Conservation (phyloP, 2,888 invertebrate genomes). For the Tanytarsus gracilentus region DNA sequence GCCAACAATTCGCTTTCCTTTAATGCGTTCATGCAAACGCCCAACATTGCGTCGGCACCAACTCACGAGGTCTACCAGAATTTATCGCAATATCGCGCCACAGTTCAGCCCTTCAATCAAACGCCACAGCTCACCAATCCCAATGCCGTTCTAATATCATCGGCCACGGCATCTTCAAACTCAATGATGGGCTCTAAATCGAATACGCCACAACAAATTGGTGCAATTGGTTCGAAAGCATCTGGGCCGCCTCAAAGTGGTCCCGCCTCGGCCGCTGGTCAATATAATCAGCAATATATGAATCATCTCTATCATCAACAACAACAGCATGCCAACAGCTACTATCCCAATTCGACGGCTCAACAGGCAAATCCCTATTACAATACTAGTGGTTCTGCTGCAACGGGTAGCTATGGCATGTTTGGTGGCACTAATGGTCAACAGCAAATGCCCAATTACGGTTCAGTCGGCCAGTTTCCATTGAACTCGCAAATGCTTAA, state of each 20-base stretch:
- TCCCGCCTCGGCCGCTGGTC: constrained; percentile 33
- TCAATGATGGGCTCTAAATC: constrained; percentile 82
- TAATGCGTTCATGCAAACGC: constrained; percentile 57
- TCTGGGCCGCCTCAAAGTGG: constrained; percentile 36
- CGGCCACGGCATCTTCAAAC: constrained; percentile 59
- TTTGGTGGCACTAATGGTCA: constrained; percentile 39
- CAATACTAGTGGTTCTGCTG: constrained; percentile 37
- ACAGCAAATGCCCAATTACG: constrained; percentile 41
- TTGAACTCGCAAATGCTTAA: constrained; percentile 55
- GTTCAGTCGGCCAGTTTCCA: constrained; percentile 46
- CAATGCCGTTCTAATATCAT: constrained; percentile 79
- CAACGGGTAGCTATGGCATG: constrained; percentile 39
- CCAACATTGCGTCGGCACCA: constrained; percentile 51
- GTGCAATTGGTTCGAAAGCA: constrained; percentile 60
- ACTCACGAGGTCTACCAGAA: constrained; percentile 64
- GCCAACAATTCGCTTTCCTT: constrained; percentile 55
- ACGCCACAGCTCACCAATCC: constrained; percentile 74
- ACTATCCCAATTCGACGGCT: constrained; percentile 43
- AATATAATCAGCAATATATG: constrained; percentile 40
- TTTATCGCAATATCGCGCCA: constrained; percentile 54
- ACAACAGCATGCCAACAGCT: constrained; percentile 43
- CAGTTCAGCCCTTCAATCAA: constrained; percentile 59
- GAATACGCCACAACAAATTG: constrained; percentile 73
- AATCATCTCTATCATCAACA: constrained; percentile 40
- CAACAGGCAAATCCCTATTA: constrained; percentile 40